Conservation (phyloP, 2,113 vertebrate genomes). For the Anolis sagrei region DNA sequence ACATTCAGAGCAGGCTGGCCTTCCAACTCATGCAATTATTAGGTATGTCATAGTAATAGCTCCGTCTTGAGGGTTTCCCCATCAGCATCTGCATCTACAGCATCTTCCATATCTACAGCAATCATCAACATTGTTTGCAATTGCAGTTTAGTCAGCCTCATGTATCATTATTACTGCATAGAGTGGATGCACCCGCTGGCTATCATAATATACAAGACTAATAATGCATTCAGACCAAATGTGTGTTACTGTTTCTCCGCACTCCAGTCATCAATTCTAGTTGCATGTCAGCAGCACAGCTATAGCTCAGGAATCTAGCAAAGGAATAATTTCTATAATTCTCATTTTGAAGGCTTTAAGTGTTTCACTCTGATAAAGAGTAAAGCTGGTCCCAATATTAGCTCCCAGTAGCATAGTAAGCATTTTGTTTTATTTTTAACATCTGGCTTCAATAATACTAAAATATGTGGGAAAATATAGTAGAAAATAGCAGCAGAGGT, state of each 20-base stretch:
- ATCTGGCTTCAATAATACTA: neutral
- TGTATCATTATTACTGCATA: neutral
- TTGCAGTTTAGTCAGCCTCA: neutral
- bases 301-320: neutral
- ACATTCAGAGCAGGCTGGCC: neutral
- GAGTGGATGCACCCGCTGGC: neutral
- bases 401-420: neutral
- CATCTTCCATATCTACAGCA: too few relatives aligned
- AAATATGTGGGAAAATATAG: neutral
- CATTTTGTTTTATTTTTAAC: neutral
- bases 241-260: neutral
- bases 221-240: constrained; percentile 1
- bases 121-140: neutral
- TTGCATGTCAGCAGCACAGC: too few relatives aligned
- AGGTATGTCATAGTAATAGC: neutral
- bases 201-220: neutral
- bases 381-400: neutral
- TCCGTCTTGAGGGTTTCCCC: neutral
- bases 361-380: neutral
- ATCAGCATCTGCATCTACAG: neutral
- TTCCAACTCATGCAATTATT: constrained; percentile 1
- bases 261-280: neutral
- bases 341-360: constrained; percentile 17
- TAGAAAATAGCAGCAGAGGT: neutral
- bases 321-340: neutral